phyloP scores from a whole-genome alignment of 2,797 vertebrate species.

The Phoebastria nigripes region DNA sequence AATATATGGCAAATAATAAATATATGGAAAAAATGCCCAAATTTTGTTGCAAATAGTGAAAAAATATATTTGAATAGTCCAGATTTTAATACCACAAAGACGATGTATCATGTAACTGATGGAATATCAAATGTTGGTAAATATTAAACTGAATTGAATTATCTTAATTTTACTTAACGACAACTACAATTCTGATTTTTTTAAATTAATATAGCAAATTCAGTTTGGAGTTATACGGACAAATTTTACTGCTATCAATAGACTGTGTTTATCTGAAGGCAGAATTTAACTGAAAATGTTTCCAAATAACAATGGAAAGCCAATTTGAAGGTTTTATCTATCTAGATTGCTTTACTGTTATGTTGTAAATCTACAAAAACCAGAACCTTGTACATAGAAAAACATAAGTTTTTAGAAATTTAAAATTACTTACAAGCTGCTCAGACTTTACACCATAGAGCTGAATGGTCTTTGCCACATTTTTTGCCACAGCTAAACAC shows the following conservation, averaged over 20 bases:
- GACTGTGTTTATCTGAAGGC: background rate
- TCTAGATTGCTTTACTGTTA: background rate
- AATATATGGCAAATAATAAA: background rate
- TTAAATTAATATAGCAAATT: background rate
- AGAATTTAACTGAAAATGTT: background rate
- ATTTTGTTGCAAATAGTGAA: background rate
- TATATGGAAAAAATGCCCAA: background rate
- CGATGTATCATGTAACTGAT: background rate
- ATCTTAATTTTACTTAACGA: background rate
- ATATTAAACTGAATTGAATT: background rate
- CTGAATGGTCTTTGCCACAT: conserved; percentile 92
- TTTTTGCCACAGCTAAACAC: conserved; percentile 89
- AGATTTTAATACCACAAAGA: background rate
- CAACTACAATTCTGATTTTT: background rate
- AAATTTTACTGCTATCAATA: background rate
- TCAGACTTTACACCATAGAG: conserved; percentile 95
- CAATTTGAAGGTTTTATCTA: background rate
- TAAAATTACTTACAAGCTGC: conserved; percentile 85
- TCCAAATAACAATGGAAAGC: background rate
- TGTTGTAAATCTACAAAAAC: background rate
- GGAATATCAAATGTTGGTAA: background rate
- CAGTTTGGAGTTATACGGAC: background rate
- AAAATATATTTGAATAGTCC: background rate
- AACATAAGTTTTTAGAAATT: background rate
- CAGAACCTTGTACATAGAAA: background rate